Evolutionary conservation across 1,140 invertebrate species (phyloP).

Genomic region (Hyles vespertilio): DNA sequence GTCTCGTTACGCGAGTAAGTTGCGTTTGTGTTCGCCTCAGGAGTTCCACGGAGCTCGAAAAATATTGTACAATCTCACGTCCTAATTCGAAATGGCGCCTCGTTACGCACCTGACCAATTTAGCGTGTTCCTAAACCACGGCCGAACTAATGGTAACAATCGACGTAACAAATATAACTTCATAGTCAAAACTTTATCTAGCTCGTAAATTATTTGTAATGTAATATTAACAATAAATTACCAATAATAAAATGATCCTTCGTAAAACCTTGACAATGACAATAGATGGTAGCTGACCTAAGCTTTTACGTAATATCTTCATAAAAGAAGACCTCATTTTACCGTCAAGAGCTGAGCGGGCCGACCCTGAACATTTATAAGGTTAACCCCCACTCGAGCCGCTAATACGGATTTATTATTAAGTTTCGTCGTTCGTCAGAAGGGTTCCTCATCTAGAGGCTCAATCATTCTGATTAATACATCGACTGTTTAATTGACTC

Average conservation of each 20-base stretch:
- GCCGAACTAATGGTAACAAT: conserved; percentile 17
- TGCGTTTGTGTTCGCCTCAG: conserved; percentile 8
- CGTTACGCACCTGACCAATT: conserved; percentile 17
- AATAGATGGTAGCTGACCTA: conserved; percentile 1
- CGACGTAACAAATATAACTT: conserved; percentile 8
- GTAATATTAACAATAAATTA: no score
- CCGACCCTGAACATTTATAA: conserved; percentile 53
- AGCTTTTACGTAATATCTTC: conserved; percentile 17
- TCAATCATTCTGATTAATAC: no score
- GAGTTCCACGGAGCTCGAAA: conserved; percentile 4
- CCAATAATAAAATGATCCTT: not conserved
- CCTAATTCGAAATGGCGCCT: conserved; percentile 10
- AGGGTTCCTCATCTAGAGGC: no score
- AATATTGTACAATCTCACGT: conserved; percentile 1
- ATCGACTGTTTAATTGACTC: no score
- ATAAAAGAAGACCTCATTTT: conserved; percentile 30
- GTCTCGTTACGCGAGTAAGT: conserved; percentile 1
- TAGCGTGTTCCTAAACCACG: not conserved
- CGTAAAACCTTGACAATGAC: conserved; percentile 10
- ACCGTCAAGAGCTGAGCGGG: conserved; percentile 23
- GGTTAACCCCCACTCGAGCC: conserved; percentile 22
- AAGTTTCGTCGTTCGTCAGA: conserved; percentile 16
- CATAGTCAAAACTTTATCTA: no score
- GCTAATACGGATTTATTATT: conserved; percentile 38
- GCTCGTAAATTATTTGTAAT: no score